phyloP scores from a whole-genome alignment of 2,888 invertebrate genomes.

The Tetropium fuscum region DNA sequence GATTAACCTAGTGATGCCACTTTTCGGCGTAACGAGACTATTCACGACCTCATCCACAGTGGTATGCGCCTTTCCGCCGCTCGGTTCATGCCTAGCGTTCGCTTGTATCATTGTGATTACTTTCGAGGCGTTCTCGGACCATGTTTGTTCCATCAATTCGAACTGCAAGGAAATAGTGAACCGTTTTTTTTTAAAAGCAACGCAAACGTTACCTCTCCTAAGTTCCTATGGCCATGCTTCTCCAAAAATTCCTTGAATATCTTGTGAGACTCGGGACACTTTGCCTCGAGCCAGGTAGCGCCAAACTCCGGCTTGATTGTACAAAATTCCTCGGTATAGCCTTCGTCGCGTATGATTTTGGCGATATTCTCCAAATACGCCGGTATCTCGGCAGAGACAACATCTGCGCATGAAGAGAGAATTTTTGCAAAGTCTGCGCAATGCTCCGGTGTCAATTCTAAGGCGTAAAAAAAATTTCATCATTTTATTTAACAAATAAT shows the following conservation, averaged over 20 bases:
- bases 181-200: not conserved
- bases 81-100: conserved; percentile 60
- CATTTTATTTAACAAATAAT: not conserved
- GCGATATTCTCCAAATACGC: conserved; percentile 57
- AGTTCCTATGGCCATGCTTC: conserved; percentile 78
- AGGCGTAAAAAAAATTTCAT: conserved; percentile 8
- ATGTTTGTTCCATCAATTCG: conserved; percentile 74
- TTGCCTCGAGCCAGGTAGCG: conserved; percentile 70
- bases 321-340: conserved; percentile 66
- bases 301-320: conserved; percentile 67
- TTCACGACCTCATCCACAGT: conserved; percentile 67
- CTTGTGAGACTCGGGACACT: conserved; percentile 65
- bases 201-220: conserved; percentile 69
- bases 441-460: conserved; percentile 70
- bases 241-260: conserved; percentile 72
- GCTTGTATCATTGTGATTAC: conserved; percentile 75
- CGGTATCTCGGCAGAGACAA: conserved; percentile 81
- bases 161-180: conserved; percentile 67
- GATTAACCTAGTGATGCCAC: conserved; percentile 65
- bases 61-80: conserved; percentile 43
- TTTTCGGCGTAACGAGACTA: conserved; percentile 68
- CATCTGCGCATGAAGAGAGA: conserved; percentile 75
- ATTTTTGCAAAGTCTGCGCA: conserved; percentile 78
- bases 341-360: conserved; percentile 51
- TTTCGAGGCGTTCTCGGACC: conserved; percentile 73